A percentile compares a stretch with the other conserved stretches of the same genome.
Conservation (phyloP, 2,113 vertebrate species). For the Cavia aperea region DNA sequence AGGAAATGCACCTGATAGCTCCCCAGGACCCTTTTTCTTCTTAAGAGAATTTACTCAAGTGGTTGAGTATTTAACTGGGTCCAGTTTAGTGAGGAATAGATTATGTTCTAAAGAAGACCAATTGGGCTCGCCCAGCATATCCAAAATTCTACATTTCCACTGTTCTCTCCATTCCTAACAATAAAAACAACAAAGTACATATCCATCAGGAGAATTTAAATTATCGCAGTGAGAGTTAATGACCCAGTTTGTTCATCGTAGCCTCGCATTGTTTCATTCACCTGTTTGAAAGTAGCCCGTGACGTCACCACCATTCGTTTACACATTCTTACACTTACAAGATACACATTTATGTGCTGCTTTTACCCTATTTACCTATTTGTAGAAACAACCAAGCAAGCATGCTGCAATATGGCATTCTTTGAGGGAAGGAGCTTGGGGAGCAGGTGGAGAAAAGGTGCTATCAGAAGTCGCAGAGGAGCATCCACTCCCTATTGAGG, state of each 20-base stretch:
- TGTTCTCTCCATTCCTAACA: not conserved
- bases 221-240: not conserved
- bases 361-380: not conserved
- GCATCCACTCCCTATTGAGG: not conserved
- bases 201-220: not conserved
- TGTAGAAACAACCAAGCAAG: not conserved
- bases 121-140: not conserved
- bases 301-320: not conserved
- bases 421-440: not conserved
- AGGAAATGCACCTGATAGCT: slow-evolving; percentile 11
- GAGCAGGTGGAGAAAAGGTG: too few species aligned
- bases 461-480: not conserved
- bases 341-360: not conserved
- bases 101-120: slow-evolving; percentile 15
- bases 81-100: slow-evolving; percentile 26
- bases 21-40: not conserved
- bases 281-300: not conserved
- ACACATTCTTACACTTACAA: not conserved
- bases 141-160: not conserved
- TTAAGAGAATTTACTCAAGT: not conserved
- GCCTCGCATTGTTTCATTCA: not conserved
- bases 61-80: not conserved
- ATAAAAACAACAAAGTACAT: not conserved
- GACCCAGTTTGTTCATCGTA: not conserved
- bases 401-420: not conserved